phyloP scores from a whole-genome alignment of 2,888 invertebrate species.

The Cephus rjabovi region DNA sequence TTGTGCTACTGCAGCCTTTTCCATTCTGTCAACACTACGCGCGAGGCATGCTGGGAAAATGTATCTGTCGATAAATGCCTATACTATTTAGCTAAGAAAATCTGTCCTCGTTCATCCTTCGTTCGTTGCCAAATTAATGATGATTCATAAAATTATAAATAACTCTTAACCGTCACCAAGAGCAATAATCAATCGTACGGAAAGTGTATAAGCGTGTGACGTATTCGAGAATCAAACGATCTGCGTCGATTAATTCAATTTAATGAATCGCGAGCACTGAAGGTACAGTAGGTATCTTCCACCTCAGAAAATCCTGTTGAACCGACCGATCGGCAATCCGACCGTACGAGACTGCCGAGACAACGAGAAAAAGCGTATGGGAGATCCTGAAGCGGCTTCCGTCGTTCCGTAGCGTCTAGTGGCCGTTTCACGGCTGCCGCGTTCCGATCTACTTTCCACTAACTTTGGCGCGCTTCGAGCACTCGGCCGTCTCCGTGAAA shows the following conservation, averaged over 20 bases:
- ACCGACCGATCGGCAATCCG: constrained; percentile 28
- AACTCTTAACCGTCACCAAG: not conserved
- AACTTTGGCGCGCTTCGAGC: constrained; percentile 43
- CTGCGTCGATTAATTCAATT: not conserved
- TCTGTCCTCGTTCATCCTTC: not conserved
- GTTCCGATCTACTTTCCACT: constrained; percentile 8
- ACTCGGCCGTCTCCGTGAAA: constrained; percentile 28
- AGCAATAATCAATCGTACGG: not conserved
- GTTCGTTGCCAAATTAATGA: not conserved
- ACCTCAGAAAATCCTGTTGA: not conserved
- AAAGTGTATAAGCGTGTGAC: not conserved
- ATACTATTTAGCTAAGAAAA: not conserved
- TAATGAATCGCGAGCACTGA: not conserved
- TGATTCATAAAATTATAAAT: not conserved
- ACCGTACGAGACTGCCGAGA: constrained; percentile 21
- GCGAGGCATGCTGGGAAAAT: not conserved
- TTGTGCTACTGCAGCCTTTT: not conserved
- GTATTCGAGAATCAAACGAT: not conserved
- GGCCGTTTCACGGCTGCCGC: constrained; percentile 35
- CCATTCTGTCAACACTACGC: not conserved
- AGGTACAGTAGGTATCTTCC: not conserved
- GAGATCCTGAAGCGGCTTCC: constrained; percentile 40
- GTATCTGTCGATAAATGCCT: not conserved
- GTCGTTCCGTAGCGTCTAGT: constrained; percentile 42
- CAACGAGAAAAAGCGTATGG: constrained; percentile 33